phyloP scores from a whole-genome alignment of 1,140 invertebrate species.

The Rhopalosiphum padi region DNA sequence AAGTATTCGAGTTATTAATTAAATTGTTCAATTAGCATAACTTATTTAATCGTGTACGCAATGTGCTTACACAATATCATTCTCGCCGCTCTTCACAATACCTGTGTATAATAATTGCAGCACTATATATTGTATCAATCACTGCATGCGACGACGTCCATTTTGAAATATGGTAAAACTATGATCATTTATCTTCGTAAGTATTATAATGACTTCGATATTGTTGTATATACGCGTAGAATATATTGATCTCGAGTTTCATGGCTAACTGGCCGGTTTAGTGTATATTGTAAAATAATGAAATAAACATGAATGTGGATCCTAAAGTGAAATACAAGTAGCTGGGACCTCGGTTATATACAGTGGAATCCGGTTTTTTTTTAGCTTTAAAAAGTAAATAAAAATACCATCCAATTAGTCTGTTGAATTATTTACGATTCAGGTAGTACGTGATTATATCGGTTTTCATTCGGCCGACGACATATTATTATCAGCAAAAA shows the following conservation, averaged over 20 bases:
- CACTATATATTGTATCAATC: background rate
- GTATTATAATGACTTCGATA: constrained; percentile 22
- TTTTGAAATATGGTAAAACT: constrained; percentile 8
- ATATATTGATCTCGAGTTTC: constrained; percentile 43
- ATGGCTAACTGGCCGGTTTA: constrained; percentile 26
- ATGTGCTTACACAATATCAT: background rate
- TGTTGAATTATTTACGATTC: constrained; percentile 58
- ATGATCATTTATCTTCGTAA: constrained; percentile 27
- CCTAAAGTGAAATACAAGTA: constrained; percentile 55
- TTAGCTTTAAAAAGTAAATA: constrained; percentile 47
- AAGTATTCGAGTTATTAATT: background rate
- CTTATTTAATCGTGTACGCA: background rate
- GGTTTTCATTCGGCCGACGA: constrained; percentile 40
- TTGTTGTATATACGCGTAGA: constrained; percentile 17
- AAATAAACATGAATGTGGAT: constrained; percentile 51
- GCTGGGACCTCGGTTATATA: constrained; percentile 20
- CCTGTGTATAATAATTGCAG: background rate
- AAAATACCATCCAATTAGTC: constrained; percentile 57
- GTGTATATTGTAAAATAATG: constrained; percentile 26
- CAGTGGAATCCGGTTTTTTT: constrained; percentile 50
- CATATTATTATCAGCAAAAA: constrained; percentile 9
- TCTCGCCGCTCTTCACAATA: background rate
- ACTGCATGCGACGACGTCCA: background rate
- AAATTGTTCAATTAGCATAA: background rate
- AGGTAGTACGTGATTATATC: constrained; percentile 50